Percentiles rank a stretch among this genome's conserved stretches.
These are phyloP conservation scores for Alectura lathami DNA, from an alignment of 2,113 vertebrate genomes.

Conservation along the genomic window DNA sequence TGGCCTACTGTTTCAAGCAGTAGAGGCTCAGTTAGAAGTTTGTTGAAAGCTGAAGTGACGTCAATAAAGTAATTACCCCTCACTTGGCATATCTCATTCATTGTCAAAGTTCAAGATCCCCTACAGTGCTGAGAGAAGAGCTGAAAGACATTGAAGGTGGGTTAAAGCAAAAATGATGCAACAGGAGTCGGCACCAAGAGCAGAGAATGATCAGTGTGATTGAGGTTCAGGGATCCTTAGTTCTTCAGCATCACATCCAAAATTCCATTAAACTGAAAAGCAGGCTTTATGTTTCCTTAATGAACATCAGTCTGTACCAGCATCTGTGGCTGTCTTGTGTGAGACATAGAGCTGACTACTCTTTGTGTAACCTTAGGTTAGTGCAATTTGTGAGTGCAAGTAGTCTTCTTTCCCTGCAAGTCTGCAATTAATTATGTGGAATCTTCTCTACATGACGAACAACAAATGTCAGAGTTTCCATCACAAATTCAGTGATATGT, in stretches of 20 bases:
- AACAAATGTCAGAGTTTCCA: background rate
- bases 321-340: background rate
- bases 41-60: constrained; percentile 71
- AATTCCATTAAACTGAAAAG: background rate
- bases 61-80: constrained; percentile 73
- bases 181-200: background rate
- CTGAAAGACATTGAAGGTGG: constrained; percentile 38
- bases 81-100: constrained; percentile 65
- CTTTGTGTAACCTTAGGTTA: background rate
- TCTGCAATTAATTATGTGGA: background rate
- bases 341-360: background rate
- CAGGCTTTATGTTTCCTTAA: background rate
- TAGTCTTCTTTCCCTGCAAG: background rate
- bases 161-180: constrained; percentile 37
- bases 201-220: background rate
- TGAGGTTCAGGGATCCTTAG: background rate
- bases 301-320: background rate
- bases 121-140: constrained; percentile 19
- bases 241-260: background rate
- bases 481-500: background rate
- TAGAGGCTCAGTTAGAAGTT: constrained; percentile 67
- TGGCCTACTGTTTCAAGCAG: constrained; percentile 72
- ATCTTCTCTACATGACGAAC: background rate
- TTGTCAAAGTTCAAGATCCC: constrained; percentile 63
- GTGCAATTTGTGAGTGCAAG: background rate